phyloP scores from a whole-genome alignment of 2,888 invertebrate genomes.

The Eristalis arbustorum region DNA sequence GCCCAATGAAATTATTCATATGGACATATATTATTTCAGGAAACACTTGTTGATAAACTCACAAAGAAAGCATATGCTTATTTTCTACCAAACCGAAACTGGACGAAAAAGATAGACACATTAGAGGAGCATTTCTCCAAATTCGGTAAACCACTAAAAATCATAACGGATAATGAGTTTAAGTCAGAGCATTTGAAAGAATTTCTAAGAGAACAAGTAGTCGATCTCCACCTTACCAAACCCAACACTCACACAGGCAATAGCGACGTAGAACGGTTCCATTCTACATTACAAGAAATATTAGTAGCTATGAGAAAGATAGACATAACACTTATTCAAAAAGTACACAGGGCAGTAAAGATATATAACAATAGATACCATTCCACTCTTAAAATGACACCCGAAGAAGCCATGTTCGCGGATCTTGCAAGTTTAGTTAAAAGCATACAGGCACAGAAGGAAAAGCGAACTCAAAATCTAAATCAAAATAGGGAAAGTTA shows the following conservation, averaged over 20 bases:
- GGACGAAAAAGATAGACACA: not conserved
- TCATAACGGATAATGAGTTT: no score
- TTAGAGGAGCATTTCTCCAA: no score
- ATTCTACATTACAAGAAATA: no score
- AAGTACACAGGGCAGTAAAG: not conserved
- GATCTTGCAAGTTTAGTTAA: not conserved
- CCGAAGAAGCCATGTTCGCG: constrained; percentile 7
- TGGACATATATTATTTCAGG: no score
- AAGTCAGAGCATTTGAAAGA: no score
- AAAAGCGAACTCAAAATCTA: not conserved
- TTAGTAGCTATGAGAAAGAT: constrained; percentile 2
- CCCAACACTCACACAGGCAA: no score
- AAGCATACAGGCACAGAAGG: not conserved
- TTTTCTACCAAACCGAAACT: not conserved
- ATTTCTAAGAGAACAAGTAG: no score
- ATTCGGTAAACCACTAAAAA: no score
- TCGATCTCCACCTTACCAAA: no score
- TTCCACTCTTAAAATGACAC: constrained; percentile 6
- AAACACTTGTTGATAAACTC: no score
- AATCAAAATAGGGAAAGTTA: constrained; percentile 16
- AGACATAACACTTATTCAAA: not conserved
- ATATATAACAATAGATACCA: constrained; percentile 1
- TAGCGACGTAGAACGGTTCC: no score
- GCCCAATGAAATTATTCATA: not conserved
- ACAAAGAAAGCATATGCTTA: no score